A percentile compares a stretch with the other conserved stretches of the same genome.
Conservation (phyloP, 2,888 invertebrate genomes). For the Aphidius colemani region DNA sequence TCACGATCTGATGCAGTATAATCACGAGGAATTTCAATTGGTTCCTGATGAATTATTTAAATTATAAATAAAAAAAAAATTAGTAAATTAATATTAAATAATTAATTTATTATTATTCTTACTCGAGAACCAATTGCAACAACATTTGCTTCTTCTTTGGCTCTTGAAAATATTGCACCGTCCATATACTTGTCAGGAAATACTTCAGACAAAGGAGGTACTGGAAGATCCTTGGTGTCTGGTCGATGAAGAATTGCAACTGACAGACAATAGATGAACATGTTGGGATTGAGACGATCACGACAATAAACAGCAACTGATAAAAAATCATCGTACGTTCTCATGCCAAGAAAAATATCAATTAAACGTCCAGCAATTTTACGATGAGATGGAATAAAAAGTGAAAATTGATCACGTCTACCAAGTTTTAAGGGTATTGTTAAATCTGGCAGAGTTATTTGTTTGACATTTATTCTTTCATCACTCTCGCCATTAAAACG, state of each 20-base stretch:
- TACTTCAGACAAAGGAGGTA: constrained; percentile 76
- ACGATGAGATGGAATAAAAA: constrained; percentile 75
- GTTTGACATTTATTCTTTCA: constrained; percentile 64
- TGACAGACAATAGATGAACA: constrained; percentile 80
- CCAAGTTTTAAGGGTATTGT: constrained; percentile 67
- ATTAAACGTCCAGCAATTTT: constrained; percentile 74
- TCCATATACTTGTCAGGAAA: constrained; percentile 86
- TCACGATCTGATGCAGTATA: constrained; percentile 77
- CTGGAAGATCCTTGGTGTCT: constrained; percentile 71
- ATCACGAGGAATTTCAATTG: constrained; percentile 73
- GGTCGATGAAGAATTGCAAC: constrained; percentile 76
- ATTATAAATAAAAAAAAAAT: background rate
- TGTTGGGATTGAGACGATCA: constrained; percentile 76
- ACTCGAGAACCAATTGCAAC: constrained; percentile 69
- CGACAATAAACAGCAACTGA: constrained; percentile 73
- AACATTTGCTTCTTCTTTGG: constrained; percentile 71
- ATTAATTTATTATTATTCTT: constrained; percentile 40
- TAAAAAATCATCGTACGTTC: constrained; percentile 72
- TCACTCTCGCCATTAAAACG: constrained; percentile 64
- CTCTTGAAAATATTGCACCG: constrained; percentile 71
- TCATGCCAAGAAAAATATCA: constrained; percentile 73
- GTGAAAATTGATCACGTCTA: constrained; percentile 72
- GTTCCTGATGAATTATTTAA: constrained; percentile 60
- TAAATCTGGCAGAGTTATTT: constrained; percentile 70
- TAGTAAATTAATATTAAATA: too few relatives aligned